phyloP scores from a whole-genome alignment of 2,113 vertebrate genomes.

The Indicator indicator region DNA sequence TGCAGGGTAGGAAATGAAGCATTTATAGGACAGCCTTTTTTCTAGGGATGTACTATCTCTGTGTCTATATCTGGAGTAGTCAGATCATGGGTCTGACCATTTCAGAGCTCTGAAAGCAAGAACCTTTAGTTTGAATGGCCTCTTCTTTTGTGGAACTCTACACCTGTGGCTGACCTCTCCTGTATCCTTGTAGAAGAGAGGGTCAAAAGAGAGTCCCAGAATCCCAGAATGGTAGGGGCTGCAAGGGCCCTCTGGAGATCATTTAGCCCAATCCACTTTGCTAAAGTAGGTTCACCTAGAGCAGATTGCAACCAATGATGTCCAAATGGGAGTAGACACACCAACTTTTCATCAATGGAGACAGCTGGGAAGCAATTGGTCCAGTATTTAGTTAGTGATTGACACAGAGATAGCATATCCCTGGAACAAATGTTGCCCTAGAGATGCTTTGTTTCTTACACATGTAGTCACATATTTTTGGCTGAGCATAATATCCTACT shows the following conservation, averaged over 20 bases:
- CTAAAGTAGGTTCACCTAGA: not conserved
- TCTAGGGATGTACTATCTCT: too few relatives aligned
- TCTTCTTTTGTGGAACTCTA: not conserved
- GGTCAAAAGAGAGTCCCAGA: not conserved
- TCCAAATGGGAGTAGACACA: not conserved
- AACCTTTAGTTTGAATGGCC: not conserved
- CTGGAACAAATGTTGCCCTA: not conserved
- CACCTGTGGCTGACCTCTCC: not conserved
- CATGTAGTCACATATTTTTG: accelerated
- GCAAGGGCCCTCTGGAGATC: not conserved
- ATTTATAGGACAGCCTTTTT: too few relatives aligned
- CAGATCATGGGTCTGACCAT: not conserved
- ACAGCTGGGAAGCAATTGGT: not conserved
- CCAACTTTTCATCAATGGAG: not conserved
- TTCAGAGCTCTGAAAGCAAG: not conserved
- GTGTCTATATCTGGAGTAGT: too few relatives aligned
- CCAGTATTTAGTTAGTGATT: not conserved
- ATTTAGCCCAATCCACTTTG: not conserved
- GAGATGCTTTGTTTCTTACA: accelerated
- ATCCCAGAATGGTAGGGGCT: not conserved
- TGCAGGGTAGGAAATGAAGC: too few relatives aligned
- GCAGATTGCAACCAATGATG: not conserved
- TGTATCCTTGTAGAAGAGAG: not conserved
- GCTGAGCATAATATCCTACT: not conserved
- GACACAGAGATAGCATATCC: not conserved